Conservation (phyloP, 1,140 invertebrate species). For the Bombus impatiens region DNA sequence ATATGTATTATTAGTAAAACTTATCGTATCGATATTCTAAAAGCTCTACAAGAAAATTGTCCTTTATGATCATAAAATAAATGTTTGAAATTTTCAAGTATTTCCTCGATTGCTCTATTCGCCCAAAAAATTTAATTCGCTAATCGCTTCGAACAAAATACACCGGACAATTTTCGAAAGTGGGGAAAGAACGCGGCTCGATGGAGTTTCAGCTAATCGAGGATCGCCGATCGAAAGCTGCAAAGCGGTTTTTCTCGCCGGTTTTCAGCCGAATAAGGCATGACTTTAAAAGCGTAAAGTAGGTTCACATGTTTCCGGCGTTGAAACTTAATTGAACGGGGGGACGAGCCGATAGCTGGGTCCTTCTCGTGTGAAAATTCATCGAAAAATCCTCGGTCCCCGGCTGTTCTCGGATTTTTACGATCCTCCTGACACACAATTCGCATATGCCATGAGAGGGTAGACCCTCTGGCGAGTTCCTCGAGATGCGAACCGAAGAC, state of each 20-base stretch:
- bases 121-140: neutral
- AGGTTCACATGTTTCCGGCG: conserved; percentile 38
- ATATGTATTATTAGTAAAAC: too few relatives aligned
- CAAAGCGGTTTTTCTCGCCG: neutral
- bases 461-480: conserved; percentile 38
- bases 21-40: too few relatives aligned
- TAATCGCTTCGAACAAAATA: neutral
- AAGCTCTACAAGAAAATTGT: too few relatives aligned
- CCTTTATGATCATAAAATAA: neutral
- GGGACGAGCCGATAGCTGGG: neutral
- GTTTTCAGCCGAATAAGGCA: neutral
- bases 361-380: conserved; percentile 45
- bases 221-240: neutral
- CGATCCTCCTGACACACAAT: conserved; percentile 47
- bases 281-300: conserved; percentile 28
- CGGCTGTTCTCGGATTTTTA: conserved; percentile 38
- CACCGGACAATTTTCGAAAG: neutral
- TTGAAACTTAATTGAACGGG: conserved; percentile 37
- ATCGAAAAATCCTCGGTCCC: conserved; percentile 35
- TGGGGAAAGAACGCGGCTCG: neutral
- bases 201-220: neutral
- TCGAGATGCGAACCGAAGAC: conserved; percentile 55
- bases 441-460: conserved; percentile 51
- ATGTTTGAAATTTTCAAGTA: neutral
- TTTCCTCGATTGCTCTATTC: neutral